Evolutionary conservation across 2,888 invertebrate species (phyloP).

Genomic region (Artemia sinica): DNA sequence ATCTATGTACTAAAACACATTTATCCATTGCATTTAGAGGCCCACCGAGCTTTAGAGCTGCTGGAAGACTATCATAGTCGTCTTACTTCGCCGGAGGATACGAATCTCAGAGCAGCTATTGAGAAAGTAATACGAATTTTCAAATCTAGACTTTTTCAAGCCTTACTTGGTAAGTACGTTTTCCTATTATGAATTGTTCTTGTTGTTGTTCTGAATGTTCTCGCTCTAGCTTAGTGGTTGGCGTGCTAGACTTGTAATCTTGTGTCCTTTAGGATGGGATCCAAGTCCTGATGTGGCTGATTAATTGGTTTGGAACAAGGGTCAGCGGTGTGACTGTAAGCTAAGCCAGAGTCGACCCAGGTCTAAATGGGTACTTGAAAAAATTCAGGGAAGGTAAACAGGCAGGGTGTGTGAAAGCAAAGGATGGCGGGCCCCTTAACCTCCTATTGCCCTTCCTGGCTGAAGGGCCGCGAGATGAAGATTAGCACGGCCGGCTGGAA

Average conservation of each 20-base stretch:
- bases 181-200: not conserved
- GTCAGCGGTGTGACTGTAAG: too few species aligned
- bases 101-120: conserved; percentile 82
- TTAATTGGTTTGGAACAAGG: too few species aligned
- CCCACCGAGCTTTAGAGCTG: conserved; percentile 91
- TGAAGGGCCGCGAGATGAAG: too few species aligned
- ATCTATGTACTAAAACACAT: too few species aligned
- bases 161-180: conserved; percentile 67
- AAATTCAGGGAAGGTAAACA: too few species aligned
- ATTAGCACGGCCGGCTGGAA: too few species aligned
- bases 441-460: too few species aligned
- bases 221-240: too few species aligned
- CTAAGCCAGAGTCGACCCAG: too few species aligned
- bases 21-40: conserved; percentile 45
- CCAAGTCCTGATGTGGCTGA: not conserved
- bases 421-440: too few species aligned
- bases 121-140: conserved; percentile 95
- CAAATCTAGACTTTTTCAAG: conserved; percentile 93
- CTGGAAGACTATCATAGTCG: conserved; percentile 95
- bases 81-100: conserved; percentile 79
- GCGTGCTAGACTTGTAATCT: not conserved
- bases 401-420: too few species aligned
- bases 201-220: not conserved
- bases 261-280: not conserved
- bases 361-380: too few species aligned